Conservation (phyloP, 2,113 vertebrate species). For the Sinocyclocheilus anshuiensis region DNA sequence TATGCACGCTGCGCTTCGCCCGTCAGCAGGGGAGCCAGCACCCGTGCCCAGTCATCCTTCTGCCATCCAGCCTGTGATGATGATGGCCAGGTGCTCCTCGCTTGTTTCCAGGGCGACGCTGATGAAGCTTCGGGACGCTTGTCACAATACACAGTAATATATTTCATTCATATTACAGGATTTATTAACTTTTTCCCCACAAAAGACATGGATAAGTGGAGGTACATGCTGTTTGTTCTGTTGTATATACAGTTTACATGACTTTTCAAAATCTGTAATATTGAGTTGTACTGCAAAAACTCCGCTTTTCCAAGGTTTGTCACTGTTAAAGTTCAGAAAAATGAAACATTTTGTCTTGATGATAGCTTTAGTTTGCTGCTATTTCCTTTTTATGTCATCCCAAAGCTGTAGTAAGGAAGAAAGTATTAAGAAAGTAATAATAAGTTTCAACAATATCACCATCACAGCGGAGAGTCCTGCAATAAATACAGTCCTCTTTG, state of each 20-base stretch:
- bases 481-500: slow-evolving; percentile 21
- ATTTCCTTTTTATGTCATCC: slow-evolving; percentile 25
- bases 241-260: not conserved
- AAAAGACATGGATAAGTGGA: not conserved
- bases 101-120: too few species aligned
- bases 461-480: not conserved
- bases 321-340: not conserved
- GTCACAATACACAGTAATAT: not conserved
- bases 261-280: slow-evolving; percentile 2
- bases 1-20: too few species aligned
- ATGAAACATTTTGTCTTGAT: slow-evolving; percentile 23
- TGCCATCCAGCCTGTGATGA: too few species aligned
- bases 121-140: too few species aligned
- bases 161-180: not conserved
- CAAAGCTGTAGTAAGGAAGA: slow-evolving; percentile 14
- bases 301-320: not conserved
- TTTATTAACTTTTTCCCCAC: not conserved
- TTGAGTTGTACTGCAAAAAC: not conserved
- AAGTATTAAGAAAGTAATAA: slow-evolving; percentile 35
- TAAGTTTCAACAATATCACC: slow-evolving; percentile 18
- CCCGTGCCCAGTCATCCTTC: too few species aligned
- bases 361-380: slow-evolving; percentile 22
- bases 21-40: too few species aligned
- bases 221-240: not conserved
- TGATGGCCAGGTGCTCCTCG: too few species aligned